Evolutionary conservation across 2,113 vertebrate genomes (phyloP), one percentile per base, ranked within the genome.

Genomic region (Brachypodius melanocephalos): DNA sequence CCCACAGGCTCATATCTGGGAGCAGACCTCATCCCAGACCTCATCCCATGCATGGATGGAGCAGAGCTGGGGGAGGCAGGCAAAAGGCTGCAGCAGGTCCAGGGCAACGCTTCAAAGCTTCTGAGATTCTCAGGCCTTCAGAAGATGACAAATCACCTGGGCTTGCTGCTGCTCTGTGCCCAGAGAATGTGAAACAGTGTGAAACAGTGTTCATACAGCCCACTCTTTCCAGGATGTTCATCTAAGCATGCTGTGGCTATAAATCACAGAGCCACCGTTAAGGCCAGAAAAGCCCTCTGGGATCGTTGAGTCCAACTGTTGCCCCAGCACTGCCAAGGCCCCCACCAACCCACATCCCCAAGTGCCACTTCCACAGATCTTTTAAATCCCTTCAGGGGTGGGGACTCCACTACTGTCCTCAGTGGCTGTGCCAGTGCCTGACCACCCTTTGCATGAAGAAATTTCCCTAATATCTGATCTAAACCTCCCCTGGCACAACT

Each of bases 171-270:
- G 74, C 9, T 48, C 36, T 0, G 0, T 24, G 46, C 36, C 1
- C 25, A 55, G 49, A 66, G 26, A 5, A 0, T 24, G 21, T 3
- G 4, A 38, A 51, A 15, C 46, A n/a, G 17, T 1, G 2, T 24
- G 45, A 38, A 75, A 31, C 15, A 36, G 2, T 8, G 9, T 8
- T 43, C 29, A 36, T 5, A 2, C 43, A 36, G 18, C 36, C 29
- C 38, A 8, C 13, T 12, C 49, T 48, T 71, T 12, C 9, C 63
- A 54, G 58, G 52, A 29, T 0, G 2, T 31, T 63, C 48, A 25
- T 19, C 71, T 26, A 17, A 52, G 79, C 1, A 0, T 17, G 5
- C 16, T 61, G 45, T 46, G 58, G 31, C 38, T 62, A 2, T 61
- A 5, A 52, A 62, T n/a, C 5, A 29, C 4, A 14, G 29, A 61